Percentiles rank a stretch among this genome's conserved stretches.
Conservation (phyloP, 2,797 vertebrate species). For the Tragelaphus eurycerus region DNA sequence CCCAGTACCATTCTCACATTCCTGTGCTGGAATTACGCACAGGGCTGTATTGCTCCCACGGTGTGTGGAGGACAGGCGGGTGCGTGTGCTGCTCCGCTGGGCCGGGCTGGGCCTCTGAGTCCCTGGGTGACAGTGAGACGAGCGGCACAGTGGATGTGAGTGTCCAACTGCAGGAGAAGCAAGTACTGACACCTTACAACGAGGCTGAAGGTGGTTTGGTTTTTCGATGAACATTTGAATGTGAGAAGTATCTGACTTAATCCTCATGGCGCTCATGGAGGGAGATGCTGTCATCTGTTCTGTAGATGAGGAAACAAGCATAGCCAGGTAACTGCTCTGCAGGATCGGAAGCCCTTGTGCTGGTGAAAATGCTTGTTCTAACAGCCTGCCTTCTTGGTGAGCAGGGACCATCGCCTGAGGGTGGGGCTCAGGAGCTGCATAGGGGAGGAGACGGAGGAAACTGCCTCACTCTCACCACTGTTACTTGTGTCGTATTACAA, state of each 20-base stretch:
- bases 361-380: not conserved
- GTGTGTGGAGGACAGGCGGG: not conserved
- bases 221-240: not conserved
- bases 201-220: not conserved
- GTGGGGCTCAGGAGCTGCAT: not conserved
- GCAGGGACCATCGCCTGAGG: not conserved
- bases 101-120: not conserved
- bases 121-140: not conserved
- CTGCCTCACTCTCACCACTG: not conserved
- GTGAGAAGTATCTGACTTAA: not conserved
- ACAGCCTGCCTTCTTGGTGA: not conserved
- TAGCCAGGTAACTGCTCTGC: not conserved
- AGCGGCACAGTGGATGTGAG: not conserved
- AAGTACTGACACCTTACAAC: not conserved
- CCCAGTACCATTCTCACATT: not conserved
- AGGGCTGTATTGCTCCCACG: not conserved
- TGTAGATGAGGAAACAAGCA: not conserved
- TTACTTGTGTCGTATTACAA: not conserved
- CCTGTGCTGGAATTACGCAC: rapidly evolving
- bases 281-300: not conserved
- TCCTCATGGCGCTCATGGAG: not conserved
- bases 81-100: not conserved
- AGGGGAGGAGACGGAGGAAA: not conserved
- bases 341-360: rapidly evolving
- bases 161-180: too few species aligned